phyloP scores from a whole-genome alignment of 2,797 vertebrate genomes.

The Onychomys arenicola region DNA sequence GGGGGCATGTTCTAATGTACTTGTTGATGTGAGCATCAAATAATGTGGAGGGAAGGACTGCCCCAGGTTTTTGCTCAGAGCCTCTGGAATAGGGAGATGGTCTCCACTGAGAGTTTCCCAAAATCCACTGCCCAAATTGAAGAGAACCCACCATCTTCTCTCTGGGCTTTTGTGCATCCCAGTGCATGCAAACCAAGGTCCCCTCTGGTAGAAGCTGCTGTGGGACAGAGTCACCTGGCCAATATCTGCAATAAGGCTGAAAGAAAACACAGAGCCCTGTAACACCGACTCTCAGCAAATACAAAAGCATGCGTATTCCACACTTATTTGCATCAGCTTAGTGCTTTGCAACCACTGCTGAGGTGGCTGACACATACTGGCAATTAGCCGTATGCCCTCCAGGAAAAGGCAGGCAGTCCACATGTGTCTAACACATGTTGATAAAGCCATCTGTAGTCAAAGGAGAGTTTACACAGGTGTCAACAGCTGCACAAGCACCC shows the following conservation, averaged over 20 bases:
- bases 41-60: not conserved
- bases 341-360: not conserved
- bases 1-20: not conserved
- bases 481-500: constrained; percentile 13
- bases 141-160: not conserved
- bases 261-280: constrained; percentile 8
- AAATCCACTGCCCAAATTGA: not conserved
- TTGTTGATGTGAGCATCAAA: not conserved
- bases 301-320: constrained; percentile 49
- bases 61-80: not conserved
- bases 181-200: not conserved
- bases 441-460: constrained; percentile 73
- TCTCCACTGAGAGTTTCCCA: not conserved
- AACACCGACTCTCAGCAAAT: constrained; percentile 53
- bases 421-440: constrained; percentile 65
- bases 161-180: not conserved
- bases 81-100: not conserved
- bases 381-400: constrained; percentile 48
- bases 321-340: constrained; percentile 63
- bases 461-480: constrained; percentile 41
- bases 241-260: not conserved
- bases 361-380: constrained; percentile 55
- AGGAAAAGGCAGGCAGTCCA: constrained; percentile 17
- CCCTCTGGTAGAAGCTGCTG: not conserved
- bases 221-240: not conserved